phyloP scores from a whole-genome alignment of 2,888 invertebrate species.

The Lissocephala sabroskyi region DNA sequence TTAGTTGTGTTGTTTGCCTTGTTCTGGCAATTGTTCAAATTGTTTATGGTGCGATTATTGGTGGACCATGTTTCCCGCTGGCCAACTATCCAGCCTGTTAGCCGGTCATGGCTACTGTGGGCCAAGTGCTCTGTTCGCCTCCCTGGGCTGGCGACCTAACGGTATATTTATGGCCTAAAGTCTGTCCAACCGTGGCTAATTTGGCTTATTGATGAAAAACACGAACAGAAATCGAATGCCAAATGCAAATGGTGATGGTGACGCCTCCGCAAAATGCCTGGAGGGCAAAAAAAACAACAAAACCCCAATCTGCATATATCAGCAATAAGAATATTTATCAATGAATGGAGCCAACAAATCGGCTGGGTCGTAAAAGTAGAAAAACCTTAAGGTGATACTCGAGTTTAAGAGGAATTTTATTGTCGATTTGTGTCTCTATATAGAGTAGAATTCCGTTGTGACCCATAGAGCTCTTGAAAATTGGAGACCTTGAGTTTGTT shows the following conservation, averaged over 20 bases:
- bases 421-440: too few relatives aligned
- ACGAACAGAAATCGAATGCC: neutral
- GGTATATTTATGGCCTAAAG: constrained; percentile 39
- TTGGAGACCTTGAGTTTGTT: too few relatives aligned
- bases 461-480: too few relatives aligned
- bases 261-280: constrained; percentile 39
- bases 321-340: constrained; percentile 25
- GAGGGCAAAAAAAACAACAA: constrained; percentile 4
- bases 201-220: constrained; percentile 28
- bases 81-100: too few relatives aligned
- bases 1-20: constrained; percentile 47
- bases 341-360: constrained; percentile 21
- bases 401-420: too few relatives aligned
- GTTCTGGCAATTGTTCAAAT: constrained; percentile 17
- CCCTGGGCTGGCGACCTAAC: constrained; percentile 17
- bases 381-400: neutral
- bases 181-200: constrained; percentile 37
- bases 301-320: constrained; percentile 43
- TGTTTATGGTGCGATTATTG: constrained; percentile 15
- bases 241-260: constrained; percentile 44
- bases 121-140: too few relatives aligned
- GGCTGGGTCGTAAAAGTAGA: neutral
- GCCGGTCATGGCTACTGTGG: neutral
- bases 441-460: too few relatives aligned
- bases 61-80: neutral